Evolutionary conservation across 2,888 invertebrate genomes (phyloP).

Genomic region (Strigamia transsilvanica): DNA sequence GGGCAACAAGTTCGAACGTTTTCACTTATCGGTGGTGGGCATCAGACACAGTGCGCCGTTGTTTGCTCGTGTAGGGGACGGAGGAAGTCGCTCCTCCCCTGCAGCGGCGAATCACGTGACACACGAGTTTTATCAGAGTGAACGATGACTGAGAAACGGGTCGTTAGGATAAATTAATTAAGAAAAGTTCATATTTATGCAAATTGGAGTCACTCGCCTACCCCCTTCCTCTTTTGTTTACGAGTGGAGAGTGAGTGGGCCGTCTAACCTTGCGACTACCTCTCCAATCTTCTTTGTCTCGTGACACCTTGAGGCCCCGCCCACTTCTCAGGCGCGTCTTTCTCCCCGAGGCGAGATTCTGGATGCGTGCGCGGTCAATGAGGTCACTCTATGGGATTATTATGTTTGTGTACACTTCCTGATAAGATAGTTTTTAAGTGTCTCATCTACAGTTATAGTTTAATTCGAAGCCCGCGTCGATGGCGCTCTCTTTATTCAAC

Average conservation of each 20-base stretch:
- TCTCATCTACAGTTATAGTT: constrained; percentile 47
- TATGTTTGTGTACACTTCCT: constrained; percentile 49
- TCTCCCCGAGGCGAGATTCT: constrained; percentile 46
- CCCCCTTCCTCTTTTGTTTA: constrained; percentile 40
- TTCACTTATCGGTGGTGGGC: constrained; percentile 40
- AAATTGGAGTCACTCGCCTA: constrained; percentile 45
- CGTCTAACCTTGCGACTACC: constrained; percentile 47
- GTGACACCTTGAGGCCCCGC: constrained; percentile 47
- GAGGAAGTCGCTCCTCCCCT: constrained; percentile 38
- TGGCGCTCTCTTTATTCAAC: constrained; percentile 37
- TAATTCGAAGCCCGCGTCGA: constrained; percentile 27
- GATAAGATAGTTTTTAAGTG: constrained; percentile 49
- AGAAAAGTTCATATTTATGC: constrained; percentile 52
- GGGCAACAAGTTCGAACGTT: constrained; percentile 50
- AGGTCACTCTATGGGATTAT: constrained; percentile 49
- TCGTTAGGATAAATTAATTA: constrained; percentile 52
- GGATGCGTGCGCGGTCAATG: constrained; percentile 48
- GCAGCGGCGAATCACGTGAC: constrained; percentile 48
- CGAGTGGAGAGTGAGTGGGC: constrained; percentile 45
- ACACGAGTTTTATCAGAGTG: constrained; percentile 44
- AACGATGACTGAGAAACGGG: constrained; percentile 51
- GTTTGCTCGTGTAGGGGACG: constrained; percentile 41
- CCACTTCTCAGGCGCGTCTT: constrained; percentile 47
- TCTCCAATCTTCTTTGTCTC: constrained; percentile 49
- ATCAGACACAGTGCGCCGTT: constrained; percentile 25